These are phyloP conservation scores for Neotoma lepida DNA, from an alignment of 2,113 vertebrate species.

Conservation along the genomic window DNA sequence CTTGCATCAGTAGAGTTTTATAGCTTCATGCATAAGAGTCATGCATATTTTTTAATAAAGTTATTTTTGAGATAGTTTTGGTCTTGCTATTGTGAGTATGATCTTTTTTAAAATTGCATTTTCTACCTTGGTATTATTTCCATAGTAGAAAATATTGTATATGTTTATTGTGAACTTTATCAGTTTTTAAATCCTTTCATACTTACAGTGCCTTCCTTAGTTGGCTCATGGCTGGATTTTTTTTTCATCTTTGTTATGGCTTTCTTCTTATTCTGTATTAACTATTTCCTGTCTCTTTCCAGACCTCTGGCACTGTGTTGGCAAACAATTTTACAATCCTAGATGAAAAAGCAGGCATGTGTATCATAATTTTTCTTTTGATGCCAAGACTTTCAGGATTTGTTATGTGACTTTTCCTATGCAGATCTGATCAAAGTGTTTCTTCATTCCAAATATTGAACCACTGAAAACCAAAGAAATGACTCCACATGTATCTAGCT, in stretches of 20 bases:
- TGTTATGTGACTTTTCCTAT: not conserved
- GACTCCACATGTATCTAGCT: not conserved
- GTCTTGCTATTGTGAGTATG: not conserved
- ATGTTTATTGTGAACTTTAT: slow-evolving; percentile 6
- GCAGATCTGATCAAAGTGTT: not conserved
- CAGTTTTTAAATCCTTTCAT: slow-evolving; percentile 26
- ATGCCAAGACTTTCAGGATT: not conserved
- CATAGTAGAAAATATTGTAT: not conserved
- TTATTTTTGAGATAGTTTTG: slow-evolving; percentile 10
- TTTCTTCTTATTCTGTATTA: not conserved
- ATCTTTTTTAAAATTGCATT: slow-evolving; percentile 25
- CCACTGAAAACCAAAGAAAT: not conserved
- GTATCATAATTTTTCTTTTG: not conserved
- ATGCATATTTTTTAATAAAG: not conserved
- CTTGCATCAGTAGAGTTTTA: not conserved
- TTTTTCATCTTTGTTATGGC: not conserved
- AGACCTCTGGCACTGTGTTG: not conserved
- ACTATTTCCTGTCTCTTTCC: not conserved
- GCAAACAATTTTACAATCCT: not conserved
- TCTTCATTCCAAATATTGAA: not conserved
- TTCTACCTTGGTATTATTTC: slow-evolving; percentile 10
- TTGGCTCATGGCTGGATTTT: not conserved
- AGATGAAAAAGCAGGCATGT: not conserved
- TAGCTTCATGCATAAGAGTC: slow-evolving; percentile 1
- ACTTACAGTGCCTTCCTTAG: not conserved